Evolutionary conservation across 2,888 invertebrate species (phyloP), one percentile per base, ranked within the genome.

Genomic region (Volucella bombylans): DNA sequence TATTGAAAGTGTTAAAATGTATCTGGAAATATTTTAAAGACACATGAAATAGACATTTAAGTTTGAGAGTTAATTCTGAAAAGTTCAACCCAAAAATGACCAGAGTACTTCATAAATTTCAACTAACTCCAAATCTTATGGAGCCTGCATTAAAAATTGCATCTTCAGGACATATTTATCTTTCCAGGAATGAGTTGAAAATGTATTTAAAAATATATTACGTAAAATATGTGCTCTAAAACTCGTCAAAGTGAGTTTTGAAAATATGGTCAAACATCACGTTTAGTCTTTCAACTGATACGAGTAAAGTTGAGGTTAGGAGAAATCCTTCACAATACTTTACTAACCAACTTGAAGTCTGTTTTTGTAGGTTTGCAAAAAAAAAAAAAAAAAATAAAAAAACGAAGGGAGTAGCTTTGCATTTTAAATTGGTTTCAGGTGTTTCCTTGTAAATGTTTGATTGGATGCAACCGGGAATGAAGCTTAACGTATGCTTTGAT

Each of bases 261-360:
- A 31, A 41, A 57, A 71, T 31, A 23, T 73, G 80, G 80, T 80
- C 67, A 55, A 52, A 49, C 11, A 62, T 73, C 80, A 80, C 73
- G 80, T 73, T 11, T 11, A 31, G 31, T 31, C 6, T 14, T 43
- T 31, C 14, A 47, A 6, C 9, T 49, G n/a, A 47, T 18, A n/a
- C n/a, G n/a, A n/a, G n/a, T n/a, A 6, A 11, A 18, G 41, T n/a
- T n/a, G 8, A 61, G 9, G 11, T 18, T 12, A 45, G 18, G 6
- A 14, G 43, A 4, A 12, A 8, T 54, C 31, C 31, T 23, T 31
- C 4, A n/a, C n/a, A 31, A 4, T 38, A 12, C 55, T n/a, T 14
- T 6, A 31, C 1, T 12, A 9, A n/a, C 8, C 8, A 45, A 61
- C 15, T 61, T 55, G 12, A 38, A 38, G 55, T 55, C 2, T 2